Conservation (phyloP, 2,888 invertebrate species). For the Apocheima hispidaria region DNA sequence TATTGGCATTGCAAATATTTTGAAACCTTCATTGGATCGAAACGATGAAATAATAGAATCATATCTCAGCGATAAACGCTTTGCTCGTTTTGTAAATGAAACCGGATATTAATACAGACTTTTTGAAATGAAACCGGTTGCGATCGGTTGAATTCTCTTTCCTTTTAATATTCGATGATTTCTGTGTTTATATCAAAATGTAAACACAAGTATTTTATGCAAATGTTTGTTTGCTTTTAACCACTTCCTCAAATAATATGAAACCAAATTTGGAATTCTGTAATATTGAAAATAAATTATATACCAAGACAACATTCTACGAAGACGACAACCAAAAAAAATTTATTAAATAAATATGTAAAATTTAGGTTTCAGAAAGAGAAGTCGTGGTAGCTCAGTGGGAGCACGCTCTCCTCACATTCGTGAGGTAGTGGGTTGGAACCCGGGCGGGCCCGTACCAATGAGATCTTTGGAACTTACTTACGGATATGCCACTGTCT, state of each 20-base stretch:
- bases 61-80: constrained; percentile 3
- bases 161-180: constrained; percentile 1
- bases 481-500: too few species aligned
- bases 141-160: constrained; percentile 3
- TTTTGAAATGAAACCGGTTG: constrained; percentile 1
- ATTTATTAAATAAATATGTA: too few species aligned
- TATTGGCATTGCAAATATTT: not conserved
- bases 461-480: too few species aligned
- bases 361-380: too few species aligned
- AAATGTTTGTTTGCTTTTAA: not conserved
- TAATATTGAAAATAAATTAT: too few species aligned
- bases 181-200: not conserved
- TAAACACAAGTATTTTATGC: not conserved
- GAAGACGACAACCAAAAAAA: too few species aligned
- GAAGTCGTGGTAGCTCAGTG: too few species aligned
- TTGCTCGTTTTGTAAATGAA: constrained; percentile 6
- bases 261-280: not conserved
- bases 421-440: too few species aligned
- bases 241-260: not conserved
- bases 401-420: too few species aligned
- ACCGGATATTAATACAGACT: constrained; percentile 13
- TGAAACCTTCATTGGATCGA: constrained; percentile 1
- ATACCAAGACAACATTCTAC: too few species aligned
- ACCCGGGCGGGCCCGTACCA: too few species aligned
- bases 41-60: constrained; percentile 14